phyloP scores from a whole-genome alignment of 2,113 vertebrate genomes.

The Oncorhynchus clarkii region DNA sequence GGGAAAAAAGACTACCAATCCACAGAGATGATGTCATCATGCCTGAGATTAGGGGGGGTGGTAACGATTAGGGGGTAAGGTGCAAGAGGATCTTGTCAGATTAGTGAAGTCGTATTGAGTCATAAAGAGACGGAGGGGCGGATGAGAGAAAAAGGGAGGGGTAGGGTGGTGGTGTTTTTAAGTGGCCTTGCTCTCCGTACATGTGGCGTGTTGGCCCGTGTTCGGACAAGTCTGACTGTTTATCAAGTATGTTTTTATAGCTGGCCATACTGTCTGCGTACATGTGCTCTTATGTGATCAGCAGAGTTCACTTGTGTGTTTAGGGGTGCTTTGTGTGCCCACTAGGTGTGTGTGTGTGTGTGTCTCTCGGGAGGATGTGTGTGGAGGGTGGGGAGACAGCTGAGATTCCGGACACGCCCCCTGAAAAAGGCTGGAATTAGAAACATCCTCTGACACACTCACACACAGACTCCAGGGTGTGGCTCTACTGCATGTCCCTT shows the following conservation, averaged over 20 bases:
- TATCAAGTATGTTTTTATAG: conserved; percentile 45
- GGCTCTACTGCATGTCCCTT: conserved; percentile 45
- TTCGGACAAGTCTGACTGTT: conserved; percentile 19
- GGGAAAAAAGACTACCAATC: conserved; percentile 28
- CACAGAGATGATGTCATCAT: conserved; percentile 77
- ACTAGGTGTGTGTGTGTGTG: conserved; percentile 36
- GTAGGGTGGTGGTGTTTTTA: not conserved
- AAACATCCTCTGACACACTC: not conserved
- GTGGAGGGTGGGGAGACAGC: conserved; percentile 22
- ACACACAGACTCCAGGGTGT: conserved; percentile 53
- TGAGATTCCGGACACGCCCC: not conserved
- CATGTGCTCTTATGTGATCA: conserved; percentile 41
- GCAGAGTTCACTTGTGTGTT: conserved; percentile 58
- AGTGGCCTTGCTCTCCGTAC: not conserved
- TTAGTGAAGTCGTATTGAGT: conserved; percentile 42
- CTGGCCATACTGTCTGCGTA: conserved; percentile 30
- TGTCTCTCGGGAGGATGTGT: conserved; percentile 15
- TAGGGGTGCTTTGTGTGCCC: conserved; percentile 28
- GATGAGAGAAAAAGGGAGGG: not conserved
- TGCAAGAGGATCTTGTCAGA: conserved; percentile 41
- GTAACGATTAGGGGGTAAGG: conserved; percentile 41
- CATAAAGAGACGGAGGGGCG: not conserved
- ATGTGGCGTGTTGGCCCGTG: not conserved
- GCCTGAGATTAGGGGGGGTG: conserved; percentile 19
- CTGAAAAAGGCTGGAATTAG: conserved; percentile 12